Conservation (phyloP, 2,797 vertebrate species). For the Columba guinea region DNA sequence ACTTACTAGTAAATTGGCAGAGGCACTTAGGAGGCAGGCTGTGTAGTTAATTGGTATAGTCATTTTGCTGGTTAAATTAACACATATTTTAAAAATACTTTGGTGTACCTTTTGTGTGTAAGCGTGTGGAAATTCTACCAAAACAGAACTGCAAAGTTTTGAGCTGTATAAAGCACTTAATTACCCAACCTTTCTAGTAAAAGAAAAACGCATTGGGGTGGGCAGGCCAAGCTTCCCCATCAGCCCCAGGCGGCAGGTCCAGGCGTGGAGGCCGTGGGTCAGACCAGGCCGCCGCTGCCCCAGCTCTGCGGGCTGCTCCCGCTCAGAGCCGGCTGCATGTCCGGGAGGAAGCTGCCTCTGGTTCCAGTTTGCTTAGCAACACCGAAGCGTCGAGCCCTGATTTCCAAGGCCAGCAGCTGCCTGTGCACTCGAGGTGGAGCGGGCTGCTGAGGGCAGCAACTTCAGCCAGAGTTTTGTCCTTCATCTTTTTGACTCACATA, state of each 20-base stretch:
- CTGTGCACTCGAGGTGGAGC: fast-evolving
- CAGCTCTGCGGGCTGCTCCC: not conserved
- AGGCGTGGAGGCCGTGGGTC: fast-evolving
- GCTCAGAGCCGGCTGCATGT: fast-evolving
- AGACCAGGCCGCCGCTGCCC: not conserved
- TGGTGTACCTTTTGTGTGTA: not conserved
- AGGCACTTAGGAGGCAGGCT: not conserved
- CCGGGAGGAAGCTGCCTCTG: not conserved
- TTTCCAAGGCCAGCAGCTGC: not conserved
- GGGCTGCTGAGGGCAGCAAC: not conserved
- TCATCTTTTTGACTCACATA: not conserved
- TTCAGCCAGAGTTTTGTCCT: not conserved
- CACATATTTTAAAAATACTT: not conserved
- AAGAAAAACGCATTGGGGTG: not conserved
- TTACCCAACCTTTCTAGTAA: not conserved
- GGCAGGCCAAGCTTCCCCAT: not conserved
- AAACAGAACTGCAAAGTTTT: not conserved
- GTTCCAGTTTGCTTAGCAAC: not conserved
- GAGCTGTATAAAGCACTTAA: not conserved
- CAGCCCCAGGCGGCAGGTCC: not conserved
- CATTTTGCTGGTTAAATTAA: not conserved
- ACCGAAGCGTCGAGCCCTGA: fast-evolving
- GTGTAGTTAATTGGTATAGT: not conserved
- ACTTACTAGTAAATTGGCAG: not conserved
- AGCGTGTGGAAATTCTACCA: not conserved